Conservation (phyloP, 2,888 invertebrate genomes). For the Prosopocoilus inquinatus region DNA sequence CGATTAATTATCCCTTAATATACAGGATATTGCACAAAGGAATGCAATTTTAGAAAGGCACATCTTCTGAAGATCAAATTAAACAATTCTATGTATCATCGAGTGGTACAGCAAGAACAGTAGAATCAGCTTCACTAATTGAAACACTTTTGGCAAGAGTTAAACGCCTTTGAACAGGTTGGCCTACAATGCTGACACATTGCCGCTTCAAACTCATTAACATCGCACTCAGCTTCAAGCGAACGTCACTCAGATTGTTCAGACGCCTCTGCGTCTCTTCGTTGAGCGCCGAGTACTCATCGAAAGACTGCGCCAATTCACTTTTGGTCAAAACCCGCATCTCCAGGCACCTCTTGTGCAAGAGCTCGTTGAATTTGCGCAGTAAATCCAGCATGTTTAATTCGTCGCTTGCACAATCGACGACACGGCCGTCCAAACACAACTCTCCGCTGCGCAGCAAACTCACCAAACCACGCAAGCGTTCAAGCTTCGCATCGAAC, state of each 20-base stretch:
- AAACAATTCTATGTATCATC: background rate
- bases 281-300: conserved; percentile 17
- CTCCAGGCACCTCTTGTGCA: conserved; percentile 31
- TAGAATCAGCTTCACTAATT: background rate
- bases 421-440: conserved; percentile 8
- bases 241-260: conserved; percentile 7
- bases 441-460: conserved; percentile 25
- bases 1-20: too few relatives aligned
- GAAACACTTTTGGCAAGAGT: background rate
- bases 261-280: conserved; percentile 6
- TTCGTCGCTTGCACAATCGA: conserved; percentile 13
- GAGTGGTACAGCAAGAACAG: conserved; percentile 6
- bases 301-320: conserved; percentile 15
- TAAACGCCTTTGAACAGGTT: background rate
- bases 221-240: conserved; percentile 5
- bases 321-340: conserved; percentile 19
- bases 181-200: too few relatives aligned
- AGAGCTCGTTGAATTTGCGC: conserved; percentile 20
- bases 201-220: background rate
- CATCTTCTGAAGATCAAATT: too few relatives aligned
- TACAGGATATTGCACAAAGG: too few relatives aligned
- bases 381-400: conserved; percentile 29
- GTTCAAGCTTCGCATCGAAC: conserved; percentile 26
- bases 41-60: too few relatives aligned
- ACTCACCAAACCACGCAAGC: conserved; percentile 28